A percentile compares a stretch with the other conserved stretches of the same genome.
Conservation (phyloP, 2,797 vertebrate species). For the Eidolon dupreanum region DNA sequence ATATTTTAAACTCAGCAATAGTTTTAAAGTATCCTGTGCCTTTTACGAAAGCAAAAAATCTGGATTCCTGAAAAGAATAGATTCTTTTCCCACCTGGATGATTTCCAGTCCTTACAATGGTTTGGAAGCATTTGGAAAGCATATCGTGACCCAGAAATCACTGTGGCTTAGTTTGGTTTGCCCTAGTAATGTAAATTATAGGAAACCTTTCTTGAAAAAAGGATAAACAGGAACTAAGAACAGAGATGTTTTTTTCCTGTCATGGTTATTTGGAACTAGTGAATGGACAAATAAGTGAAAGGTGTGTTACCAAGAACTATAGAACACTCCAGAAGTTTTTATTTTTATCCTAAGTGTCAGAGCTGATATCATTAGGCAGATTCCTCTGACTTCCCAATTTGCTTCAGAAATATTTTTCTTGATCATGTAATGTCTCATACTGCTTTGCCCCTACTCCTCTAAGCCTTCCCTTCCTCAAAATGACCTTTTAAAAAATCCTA, state of each 20-base stretch:
- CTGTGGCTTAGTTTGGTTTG: conserved; percentile 57
- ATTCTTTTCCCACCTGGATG: conserved; percentile 47
- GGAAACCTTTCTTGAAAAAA: conserved; percentile 52
- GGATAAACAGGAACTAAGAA: conserved; percentile 64
- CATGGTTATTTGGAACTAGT: conserved; percentile 40
- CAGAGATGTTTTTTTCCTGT: background rate
- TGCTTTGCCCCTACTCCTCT: background rate
- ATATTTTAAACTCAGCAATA: background rate
- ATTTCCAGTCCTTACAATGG: conserved; percentile 47
- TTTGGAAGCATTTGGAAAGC: conserved; percentile 31
- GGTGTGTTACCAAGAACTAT: background rate
- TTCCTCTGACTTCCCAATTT: conserved; percentile 64
- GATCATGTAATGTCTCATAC: conserved; percentile 37
- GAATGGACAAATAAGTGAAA: background rate
- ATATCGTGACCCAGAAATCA: conserved; percentile 1
- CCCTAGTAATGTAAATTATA: conserved; percentile 48
- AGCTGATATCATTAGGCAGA: conserved; percentile 52
- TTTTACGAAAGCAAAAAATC: background rate
- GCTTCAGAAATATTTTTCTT: conserved; percentile 74
- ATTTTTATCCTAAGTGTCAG: conserved; percentile 28
- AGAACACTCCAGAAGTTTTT: background rate
- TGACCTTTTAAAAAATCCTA: background rate
- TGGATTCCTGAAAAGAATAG: conserved; percentile 67
- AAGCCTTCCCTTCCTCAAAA: conserved; percentile 51
- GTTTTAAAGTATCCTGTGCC: background rate